Base-by-base conservation (phyloP, 2,113 vertebrate genomes). In the Grantiella picta region DNA sequence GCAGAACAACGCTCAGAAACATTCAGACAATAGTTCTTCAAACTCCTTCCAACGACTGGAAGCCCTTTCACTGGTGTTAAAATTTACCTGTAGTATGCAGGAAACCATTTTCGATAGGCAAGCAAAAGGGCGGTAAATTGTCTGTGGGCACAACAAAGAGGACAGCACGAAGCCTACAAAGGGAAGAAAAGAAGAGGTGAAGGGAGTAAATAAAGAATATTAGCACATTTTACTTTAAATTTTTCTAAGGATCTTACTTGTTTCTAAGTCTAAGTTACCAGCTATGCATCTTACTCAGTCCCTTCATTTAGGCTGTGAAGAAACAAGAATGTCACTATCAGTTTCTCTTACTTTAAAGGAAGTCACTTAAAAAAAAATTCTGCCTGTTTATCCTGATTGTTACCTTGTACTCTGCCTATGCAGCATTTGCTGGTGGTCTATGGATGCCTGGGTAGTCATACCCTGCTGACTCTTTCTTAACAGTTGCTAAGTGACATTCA, bases 41-140 rank as follows among this genome's bases (percentile, higher is more conserved):
- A 38, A 53, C 28, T 72, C 76, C n/a, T 60, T 92, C 54, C 79
- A 83, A 54, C 42, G 53, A 70, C 31, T 36, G 72, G n/a, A 86
- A 60, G 56, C 52, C 12, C 36, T 75, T 93, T 64, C 42, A 52
- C 45, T 54, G 85, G 38, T 1, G 5, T 64, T 81, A 60, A 90
- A 78, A 80, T 94, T 96, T 92, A 89, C 86, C 88, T 95, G 92
- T 52, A 68, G 56, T 29, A 90, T 9, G 36, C 35, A 57, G 82
- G 69, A 89, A 92, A 92, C 18, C 92, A 89, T 94, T 93, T 90
- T 64, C 88, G 49, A 88, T 50, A 40, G 72, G 60, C 66, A 86
- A 90, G 35, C 0, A 2, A 88, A 78, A 72, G 29, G 75, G 69
- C 38, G 53, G 23, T 45, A 91, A 85, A 66, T 29, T 88, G 54